These are phyloP conservation scores for Drosophila trichaetosa DNA, from an alignment of 2,888 invertebrate species.

Conservation along the genomic window DNA sequence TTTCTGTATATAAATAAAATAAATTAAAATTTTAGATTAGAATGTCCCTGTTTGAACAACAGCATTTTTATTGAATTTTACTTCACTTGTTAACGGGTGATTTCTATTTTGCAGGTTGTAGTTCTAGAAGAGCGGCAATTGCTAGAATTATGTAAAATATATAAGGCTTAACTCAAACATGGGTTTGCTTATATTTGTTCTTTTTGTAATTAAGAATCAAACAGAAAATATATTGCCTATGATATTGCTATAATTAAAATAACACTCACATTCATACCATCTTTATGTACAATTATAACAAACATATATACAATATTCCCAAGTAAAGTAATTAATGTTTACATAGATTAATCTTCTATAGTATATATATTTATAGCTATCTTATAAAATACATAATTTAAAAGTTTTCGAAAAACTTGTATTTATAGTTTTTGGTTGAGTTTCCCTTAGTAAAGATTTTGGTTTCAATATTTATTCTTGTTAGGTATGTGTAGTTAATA, in stretches of 20 bases:
- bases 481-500: slow-evolving; percentile 1
- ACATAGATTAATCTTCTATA: slow-evolving; percentile 9
- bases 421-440: slow-evolving; percentile 59
- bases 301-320: slow-evolving; percentile 9
- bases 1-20: slow-evolving; percentile 14
- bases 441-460: slow-evolving; percentile 55
- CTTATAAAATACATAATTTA: slow-evolving; percentile 31
- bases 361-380: slow-evolving; percentile 1
- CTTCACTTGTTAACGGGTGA: not conserved
- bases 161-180: slow-evolving; percentile 7
- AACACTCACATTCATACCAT: slow-evolving; percentile 11
- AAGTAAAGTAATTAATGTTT: slow-evolving; percentile 9
- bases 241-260: slow-evolving; percentile 13
- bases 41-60: slow-evolving; percentile 14
- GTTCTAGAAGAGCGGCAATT: not conserved
- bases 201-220: slow-evolving; percentile 13
- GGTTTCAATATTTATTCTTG: slow-evolving; percentile 48
- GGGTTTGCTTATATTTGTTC: not conserved
- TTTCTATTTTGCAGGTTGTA: not conserved
- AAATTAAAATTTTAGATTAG: slow-evolving; percentile 11
- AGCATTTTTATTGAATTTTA: not conserved
- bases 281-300: slow-evolving; percentile 56
- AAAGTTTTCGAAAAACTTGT: slow-evolving; percentile 69
- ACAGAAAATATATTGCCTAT: slow-evolving; percentile 3
- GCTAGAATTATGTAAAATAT: slow-evolving; percentile 6